Base-by-base conservation (phyloP, 1,140 invertebrate species). In the Anadara kagoshimensis region DNA sequence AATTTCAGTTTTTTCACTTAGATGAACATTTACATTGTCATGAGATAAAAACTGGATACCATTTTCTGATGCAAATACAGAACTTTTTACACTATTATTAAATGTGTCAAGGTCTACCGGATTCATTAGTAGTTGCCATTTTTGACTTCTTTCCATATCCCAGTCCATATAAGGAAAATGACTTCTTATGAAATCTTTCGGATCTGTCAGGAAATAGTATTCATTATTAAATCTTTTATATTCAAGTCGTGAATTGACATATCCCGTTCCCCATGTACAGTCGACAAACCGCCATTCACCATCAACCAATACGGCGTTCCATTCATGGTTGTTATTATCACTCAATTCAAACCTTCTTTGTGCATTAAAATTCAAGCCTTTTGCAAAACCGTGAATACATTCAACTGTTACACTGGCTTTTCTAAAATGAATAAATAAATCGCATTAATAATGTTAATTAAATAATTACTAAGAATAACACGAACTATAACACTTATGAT, bases 341-440 rank as follows among this genome's bases (percentile, higher is more conserved):
- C 89, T 98, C 97, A 77, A 96, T 79, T 97, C 95, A 85, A 99
- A 98, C 69, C 94, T 92, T 0, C 97, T 95, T 0, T 96, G 96
- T 0, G 96, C 97, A 84, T 97, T 95, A 88, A 98, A 98, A 59
- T 97, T 97, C 4, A 97, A 97, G 51, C 96, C 97, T 88, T 99
- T 99, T 57, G 95, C 97, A 90, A 98, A 98, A 20, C 97, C 97
- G 89, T 98, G 98, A 84, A 99, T 98, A 7, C 29, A 36, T 36
- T 36, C 29, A 36, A 7, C 29, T 36, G 2, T 36, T 36, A 36
- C 29, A 36, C 29, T 3, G 29, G 29, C 29, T 7, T 3, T 36
- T 36, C 29, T 36, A 36, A 36, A 36, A 36, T 36, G 7, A 36
- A 36, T 36, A 3, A 36, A 36, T 36, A 36, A 36, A n/a, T n/a